phyloP scores from a whole-genome alignment of 2,797 vertebrate genomes.

The Catharus ustulatus region DNA sequence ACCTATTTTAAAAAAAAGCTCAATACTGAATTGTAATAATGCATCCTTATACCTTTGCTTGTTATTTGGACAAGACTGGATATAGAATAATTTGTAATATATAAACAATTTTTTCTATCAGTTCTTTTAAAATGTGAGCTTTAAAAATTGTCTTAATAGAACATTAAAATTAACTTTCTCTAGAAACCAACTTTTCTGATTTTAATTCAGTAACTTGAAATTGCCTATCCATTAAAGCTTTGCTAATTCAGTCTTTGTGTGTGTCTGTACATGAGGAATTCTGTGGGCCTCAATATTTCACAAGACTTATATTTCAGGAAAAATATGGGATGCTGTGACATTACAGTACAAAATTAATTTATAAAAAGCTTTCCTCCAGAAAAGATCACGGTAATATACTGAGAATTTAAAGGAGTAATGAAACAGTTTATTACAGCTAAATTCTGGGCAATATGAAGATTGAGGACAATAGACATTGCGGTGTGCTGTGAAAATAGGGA shows the following conservation, averaged over 20 bases:
- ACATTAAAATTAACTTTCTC: not conserved
- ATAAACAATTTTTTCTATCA: not conserved
- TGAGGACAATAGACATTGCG: not conserved
- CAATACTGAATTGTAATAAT: not conserved
- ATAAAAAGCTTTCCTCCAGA: not conserved
- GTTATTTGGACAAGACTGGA: not conserved
- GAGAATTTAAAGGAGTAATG: not conserved
- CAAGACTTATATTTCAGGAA: not conserved
- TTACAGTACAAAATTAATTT: not conserved
- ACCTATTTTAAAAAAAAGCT: not conserved
- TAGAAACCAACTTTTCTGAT: not conserved
- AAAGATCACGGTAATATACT: not conserved
- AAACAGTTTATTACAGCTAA: not conserved
- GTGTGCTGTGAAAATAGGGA: not conserved
- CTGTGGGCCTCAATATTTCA: not conserved
- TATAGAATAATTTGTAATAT: not conserved
- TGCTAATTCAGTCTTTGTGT: not conserved
- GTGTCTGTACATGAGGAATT: not conserved
- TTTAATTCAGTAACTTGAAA: not conserved
- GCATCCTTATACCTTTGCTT: not conserved
- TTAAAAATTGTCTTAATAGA: not conserved
- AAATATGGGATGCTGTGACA: not conserved
- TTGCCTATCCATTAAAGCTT: not conserved
- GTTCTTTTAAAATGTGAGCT: not conserved
- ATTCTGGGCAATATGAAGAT: not conserved